phyloP scores from a whole-genome alignment of 2,888 invertebrate genomes.

The Apodemia hepburni region DNA sequence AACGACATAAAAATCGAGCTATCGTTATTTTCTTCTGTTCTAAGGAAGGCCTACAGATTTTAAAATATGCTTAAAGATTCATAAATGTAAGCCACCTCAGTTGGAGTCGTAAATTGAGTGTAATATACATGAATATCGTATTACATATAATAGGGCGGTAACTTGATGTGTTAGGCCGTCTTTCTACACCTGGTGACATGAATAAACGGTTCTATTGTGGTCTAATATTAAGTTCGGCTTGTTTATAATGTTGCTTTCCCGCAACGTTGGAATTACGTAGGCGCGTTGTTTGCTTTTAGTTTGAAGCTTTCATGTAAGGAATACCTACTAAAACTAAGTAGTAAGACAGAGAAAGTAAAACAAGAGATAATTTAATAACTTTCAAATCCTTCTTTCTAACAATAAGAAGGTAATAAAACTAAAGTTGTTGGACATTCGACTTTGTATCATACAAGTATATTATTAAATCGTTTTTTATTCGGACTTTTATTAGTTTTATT shows the following conservation, averaged over 20 bases:
- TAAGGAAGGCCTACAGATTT: constrained; percentile 49
- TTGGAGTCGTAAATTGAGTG: constrained; percentile 69
- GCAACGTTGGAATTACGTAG: constrained; percentile 35
- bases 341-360: not conserved
- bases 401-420: no score
- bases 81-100: constrained; percentile 65
- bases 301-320: constrained; percentile 39
- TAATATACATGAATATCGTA: constrained; percentile 52
- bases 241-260: constrained; percentile 45
- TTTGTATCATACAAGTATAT: no score
- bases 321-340: constrained; percentile 9
- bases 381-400: not conserved
- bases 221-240: constrained; percentile 62
- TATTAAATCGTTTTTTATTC: no score
- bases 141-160: constrained; percentile 54
- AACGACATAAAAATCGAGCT: constrained; percentile 19
- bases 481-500: no score
- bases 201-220: constrained; percentile 61
- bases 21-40: constrained; percentile 20
- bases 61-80: constrained; percentile 72
- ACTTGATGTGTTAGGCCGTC: constrained; percentile 60
- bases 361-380: constrained; percentile 2
- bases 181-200: constrained; percentile 69
- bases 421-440: no score
- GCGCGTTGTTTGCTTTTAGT: constrained; percentile 42